Conservation (phyloP, 2,888 invertebrate genomes). For the Smittia sp. region DNA sequence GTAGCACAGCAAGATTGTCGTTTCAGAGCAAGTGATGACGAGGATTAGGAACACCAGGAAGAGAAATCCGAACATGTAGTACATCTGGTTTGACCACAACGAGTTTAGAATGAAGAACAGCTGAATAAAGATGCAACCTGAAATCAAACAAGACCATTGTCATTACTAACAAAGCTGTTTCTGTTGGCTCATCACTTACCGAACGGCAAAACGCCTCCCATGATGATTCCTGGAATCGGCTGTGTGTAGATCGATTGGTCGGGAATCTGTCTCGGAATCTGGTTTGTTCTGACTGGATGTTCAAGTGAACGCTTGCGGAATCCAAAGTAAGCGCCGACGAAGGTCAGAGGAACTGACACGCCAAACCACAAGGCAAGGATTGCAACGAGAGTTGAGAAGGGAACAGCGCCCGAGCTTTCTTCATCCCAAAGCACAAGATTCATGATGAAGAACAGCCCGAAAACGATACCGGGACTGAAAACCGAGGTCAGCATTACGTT, state of each 20-base stretch:
- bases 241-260: slow-evolving; percentile 98
- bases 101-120: slow-evolving; percentile 98
- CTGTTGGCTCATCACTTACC: slow-evolving; percentile 52
- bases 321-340: slow-evolving; percentile 97
- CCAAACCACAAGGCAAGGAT: slow-evolving; percentile 95
- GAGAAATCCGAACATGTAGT: slow-evolving; percentile 99
- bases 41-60: slow-evolving; percentile 96
- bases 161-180: slow-evolving; percentile 49
- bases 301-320: slow-evolving; percentile 94
- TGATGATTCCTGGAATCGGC: slow-evolving; percentile 90
- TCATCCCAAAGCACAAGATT: slow-evolving; percentile 95
- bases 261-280: slow-evolving; percentile 97
- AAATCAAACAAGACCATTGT: not conserved
- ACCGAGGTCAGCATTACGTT: slow-evolving; percentile 95
- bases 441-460: slow-evolving; percentile 95
- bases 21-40: slow-evolving; percentile 97
- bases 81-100: slow-evolving; percentile 95
- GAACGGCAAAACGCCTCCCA: slow-evolving; percentile 98
- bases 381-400: slow-evolving; percentile 93
- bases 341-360: slow-evolving; percentile 96
- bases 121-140: slow-evolving; percentile 91
- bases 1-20: slow-evolving; percentile 97
- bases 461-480: slow-evolving; percentile 94
- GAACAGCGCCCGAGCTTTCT: slow-evolving; percentile 93
- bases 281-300: slow-evolving; percentile 97